Conservation (phyloP, 2,888 invertebrate genomes). For the Oligia strigilis region DNA sequence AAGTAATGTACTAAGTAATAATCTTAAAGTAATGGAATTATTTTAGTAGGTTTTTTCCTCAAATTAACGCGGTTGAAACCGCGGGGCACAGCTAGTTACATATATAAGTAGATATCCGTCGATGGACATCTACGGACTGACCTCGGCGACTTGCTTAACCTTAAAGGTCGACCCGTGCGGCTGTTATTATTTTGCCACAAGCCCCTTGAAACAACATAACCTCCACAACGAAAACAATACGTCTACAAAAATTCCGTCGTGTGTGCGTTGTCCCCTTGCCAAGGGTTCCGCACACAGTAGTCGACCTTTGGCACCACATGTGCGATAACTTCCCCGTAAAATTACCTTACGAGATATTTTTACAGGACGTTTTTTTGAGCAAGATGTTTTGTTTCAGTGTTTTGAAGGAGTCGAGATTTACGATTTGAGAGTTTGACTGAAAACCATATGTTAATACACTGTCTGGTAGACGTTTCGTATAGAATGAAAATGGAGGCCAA, state of each 20-base stretch:
- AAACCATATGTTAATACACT: neutral
- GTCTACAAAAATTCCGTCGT: constrained; percentile 40
- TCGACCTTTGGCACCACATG: constrained; percentile 50
- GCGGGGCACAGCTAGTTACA: no score
- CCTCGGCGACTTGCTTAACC: neutral
- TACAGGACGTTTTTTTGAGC: neutral
- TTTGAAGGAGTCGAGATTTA: neutral
- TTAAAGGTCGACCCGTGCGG: neutral
- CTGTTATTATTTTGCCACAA: neutral
- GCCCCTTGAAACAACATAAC: constrained; percentile 20
- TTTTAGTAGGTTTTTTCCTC: no score
- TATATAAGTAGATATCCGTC: neutral
- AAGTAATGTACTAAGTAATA: no score
- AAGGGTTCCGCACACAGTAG: constrained; percentile 48
- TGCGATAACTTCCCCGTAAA: constrained; percentile 40
- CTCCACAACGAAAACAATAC: constrained; percentile 34
- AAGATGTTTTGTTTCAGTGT: neutral
- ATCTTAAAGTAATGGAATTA: no score
- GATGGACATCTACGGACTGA: neutral
- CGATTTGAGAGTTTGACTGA: neutral
- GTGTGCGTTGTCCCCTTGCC: constrained; percentile 48
- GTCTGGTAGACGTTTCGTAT: no score
- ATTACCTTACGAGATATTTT: constrained; percentile 45
- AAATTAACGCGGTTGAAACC: no score
- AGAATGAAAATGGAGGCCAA: neutral